Evolutionary conservation across 2,888 invertebrate species (phyloP), one percentile per base, ranked within the genome.

Genomic region (Diplazon laetatorius): DNA sequence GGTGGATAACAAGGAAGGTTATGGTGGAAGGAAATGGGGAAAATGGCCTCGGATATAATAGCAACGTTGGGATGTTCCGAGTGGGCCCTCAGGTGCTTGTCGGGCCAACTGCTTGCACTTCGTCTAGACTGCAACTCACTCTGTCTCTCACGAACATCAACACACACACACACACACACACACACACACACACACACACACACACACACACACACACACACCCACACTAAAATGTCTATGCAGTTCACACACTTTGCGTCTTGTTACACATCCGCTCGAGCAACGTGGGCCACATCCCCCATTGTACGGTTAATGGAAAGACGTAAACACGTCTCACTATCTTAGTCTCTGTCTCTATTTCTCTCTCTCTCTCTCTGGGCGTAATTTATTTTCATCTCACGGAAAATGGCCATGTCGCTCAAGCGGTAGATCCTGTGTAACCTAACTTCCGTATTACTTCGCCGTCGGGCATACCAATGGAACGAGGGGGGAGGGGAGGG

Each of bases 301-400:
- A 14, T 22, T 25, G 14, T 14, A 62, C 52, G 16, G n/a, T 48
- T n/a, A 35, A 46, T 30, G 57, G 37, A 48, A 57, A 72, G 30
- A 30, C 25, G 25, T 25, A 57, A 72, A 72, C 37, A 65, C 52
- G 68, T 62, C 68, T 35, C 37, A n/a, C 8, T n/a, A n/a, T n/a
- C n/a, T n/a, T n/a, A n/a, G n/a, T n/a, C n/a, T n/a, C n/a, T n/a
- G n/a, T n/a, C n/a, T n/a, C n/a, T n/a, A n/a, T n/a, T n/a, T n/a
- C n/a, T n/a, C n/a, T n/a, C n/a, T n/a, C n/a, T n/a, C n/a, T n/a
- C n/a, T n/a, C n/a, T n/a, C n/a, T n/a, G n/a, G n/a, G 22, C 35
- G 44, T n/a, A 48, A 60, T 74, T 59, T 74, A 66, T 66, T 68
- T 55, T 77, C 62, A 48, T 77, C 60, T 44, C 12, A 25, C 10